Evolutionary conservation across 2,797 vertebrate species (phyloP), one percentile per base, ranked within the genome.

Genomic region (Halcyon badia): DNA sequence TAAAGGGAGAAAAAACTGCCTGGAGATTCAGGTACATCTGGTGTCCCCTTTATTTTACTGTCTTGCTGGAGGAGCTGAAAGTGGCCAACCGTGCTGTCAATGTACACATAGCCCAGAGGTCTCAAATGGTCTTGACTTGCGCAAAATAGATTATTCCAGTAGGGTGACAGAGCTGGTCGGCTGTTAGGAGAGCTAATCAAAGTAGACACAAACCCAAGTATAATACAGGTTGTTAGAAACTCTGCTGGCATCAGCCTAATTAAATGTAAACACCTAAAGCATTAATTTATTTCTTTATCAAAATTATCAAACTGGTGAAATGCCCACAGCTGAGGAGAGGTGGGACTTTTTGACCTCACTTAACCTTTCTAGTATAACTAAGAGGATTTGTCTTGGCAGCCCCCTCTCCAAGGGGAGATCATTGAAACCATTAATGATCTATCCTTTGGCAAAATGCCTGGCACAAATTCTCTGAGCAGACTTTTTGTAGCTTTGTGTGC

Each of bases 311-410:
- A 94, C 71, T 94, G 44, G 49, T 95, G 78, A 85, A 92, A 12
- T 95, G 51, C 60, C 91, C 51, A 91, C 84, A 95, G 94, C 90
- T 96, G 87, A 68, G 61, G 89, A 97, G 85, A 95, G 83, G 77
- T 95, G 82, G 91, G 94, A 97, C 92, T 76, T 96, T 80, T 94
- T 98, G 92, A 96, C 90, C 88, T 96, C 93, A 95, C 86, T 97
- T 98, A 97, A 96, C 91, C 95, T 97, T 77, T 91, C 66, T 89
- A 89, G 65, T 91, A 77, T 95, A 95, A 95, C 72, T 97, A 94
- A 94, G 79, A 96, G 88, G 87, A 94, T 97, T 94, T 95, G 65
- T 95, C 91, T 97, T 97, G 92, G 95, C 95, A 95, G 71, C 60
- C 62, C 69, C 78, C 66, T 97, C 85, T 92, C 44, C 62, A 77